Percentiles rank a stretch among this genome's conserved stretches.
These are phyloP conservation scores for Machimus atricapillus DNA, from an alignment of 2,888 invertebrate species.

Conservation along the genomic window DNA sequence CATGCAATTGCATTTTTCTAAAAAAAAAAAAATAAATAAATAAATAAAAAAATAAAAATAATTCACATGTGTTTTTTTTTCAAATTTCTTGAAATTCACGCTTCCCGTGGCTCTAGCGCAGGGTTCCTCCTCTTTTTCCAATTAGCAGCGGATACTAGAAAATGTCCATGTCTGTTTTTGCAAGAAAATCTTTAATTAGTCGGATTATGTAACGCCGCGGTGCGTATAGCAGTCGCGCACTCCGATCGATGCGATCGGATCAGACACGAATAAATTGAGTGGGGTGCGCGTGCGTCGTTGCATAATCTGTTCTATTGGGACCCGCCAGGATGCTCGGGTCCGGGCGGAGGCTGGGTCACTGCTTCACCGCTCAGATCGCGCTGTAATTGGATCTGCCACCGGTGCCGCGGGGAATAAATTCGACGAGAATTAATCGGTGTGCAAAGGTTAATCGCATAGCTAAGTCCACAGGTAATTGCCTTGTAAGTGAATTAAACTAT, in stretches of 20 bases:
- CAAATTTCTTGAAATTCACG: not conserved
- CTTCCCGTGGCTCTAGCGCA: not conserved
- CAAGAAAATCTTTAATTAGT: slow-evolving; percentile 4
- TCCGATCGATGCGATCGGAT: not conserved
- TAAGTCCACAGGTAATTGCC: not conserved
- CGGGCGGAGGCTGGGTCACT: not conserved
- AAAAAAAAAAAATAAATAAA: not conserved
- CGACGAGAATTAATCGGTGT: not conserved
- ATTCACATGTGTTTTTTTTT: not conserved
- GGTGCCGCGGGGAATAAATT: not conserved
- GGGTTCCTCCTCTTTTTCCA: not conserved
- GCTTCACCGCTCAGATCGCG: not conserved
- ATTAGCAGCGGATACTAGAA: not conserved
- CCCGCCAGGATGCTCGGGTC: not conserved
- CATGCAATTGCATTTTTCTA: not conserved
- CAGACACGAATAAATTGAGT: not conserved
- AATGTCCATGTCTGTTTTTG: not conserved
- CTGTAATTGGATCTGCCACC: not conserved
- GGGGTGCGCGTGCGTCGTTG: not conserved
- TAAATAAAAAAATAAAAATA: not conserved
- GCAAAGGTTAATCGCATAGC: not conserved
- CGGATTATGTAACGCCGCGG: not conserved
- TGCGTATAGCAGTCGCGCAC: not conserved
- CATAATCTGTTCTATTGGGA: not conserved
- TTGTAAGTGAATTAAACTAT: slow-evolving; percentile 21